Evolutionary conservation across 2,113 vertebrate genomes (phyloP).

Genomic region (Passer montanus): DNA sequence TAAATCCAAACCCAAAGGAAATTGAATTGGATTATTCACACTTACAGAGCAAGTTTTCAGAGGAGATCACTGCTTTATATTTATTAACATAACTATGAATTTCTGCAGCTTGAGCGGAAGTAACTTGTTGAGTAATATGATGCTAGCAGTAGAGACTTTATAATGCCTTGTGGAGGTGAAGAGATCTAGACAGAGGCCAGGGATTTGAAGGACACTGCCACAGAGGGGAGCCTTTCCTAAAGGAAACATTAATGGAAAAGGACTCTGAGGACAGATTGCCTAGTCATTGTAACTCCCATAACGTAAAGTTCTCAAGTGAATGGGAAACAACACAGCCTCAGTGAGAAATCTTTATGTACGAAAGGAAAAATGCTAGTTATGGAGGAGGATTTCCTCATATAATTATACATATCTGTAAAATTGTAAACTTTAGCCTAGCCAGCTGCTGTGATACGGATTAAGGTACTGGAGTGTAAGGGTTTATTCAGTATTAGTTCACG

Average conservation of each 20-base stretch:
- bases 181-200: not conserved
- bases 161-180: accelerated
- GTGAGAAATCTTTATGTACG: not conserved
- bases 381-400: not conserved
- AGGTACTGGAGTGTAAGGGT: not conserved
- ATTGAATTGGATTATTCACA: not conserved
- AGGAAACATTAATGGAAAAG: not conserved
- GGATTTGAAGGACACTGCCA: not conserved
- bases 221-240: not conserved
- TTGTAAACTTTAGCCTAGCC: not conserved
- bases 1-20: not conserved
- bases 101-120: not conserved
- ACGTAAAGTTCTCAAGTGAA: not conserved
- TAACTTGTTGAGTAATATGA: not conserved
- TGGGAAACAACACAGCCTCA: not conserved
- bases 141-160: not conserved
- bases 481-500: not conserved
- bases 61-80: not conserved
- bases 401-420: not conserved
- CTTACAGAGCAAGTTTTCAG: not conserved
- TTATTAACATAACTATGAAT: not conserved
- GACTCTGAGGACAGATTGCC: not conserved
- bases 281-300: not conserved
- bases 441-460: not conserved
- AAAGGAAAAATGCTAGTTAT: not conserved